Percentiles rank a stretch among this genome's conserved stretches.
Evolutionary conservation across 2,797 vertebrate genomes (phyloP).

Genomic region (Lacerta viridis): DNA sequence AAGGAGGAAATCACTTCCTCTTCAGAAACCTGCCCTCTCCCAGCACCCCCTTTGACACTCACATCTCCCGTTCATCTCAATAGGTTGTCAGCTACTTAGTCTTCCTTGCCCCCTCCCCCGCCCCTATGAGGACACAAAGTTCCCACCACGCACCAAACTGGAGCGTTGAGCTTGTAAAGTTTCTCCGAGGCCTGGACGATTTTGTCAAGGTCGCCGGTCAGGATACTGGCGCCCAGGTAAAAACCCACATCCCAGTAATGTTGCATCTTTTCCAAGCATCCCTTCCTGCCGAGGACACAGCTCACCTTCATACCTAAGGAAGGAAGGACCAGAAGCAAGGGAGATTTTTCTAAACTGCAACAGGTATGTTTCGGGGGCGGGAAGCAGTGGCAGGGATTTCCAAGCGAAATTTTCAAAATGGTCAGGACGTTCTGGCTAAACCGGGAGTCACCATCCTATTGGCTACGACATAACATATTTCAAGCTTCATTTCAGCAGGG

Average conservation of each 20-base stretch:
- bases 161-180: slow-evolving; percentile 90
- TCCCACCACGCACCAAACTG: slow-evolving; percentile 84
- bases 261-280: slow-evolving; percentile 90
- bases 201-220: slow-evolving; percentile 86
- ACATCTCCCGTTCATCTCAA: neutral
- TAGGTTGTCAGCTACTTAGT: rapidly evolving
- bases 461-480: too few relatives aligned
- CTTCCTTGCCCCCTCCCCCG: too few relatives aligned
- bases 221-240: slow-evolving; percentile 90
- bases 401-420: neutral
- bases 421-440: neutral
- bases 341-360: neutral
- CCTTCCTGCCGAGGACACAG: slow-evolving; percentile 89
- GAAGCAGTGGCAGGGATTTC: rapidly evolving
- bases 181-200: slow-evolving; percentile 91
- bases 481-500: too few relatives aligned
- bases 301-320: slow-evolving; percentile 88
- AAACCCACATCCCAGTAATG: slow-evolving; percentile 96
- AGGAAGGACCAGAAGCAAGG: neutral
- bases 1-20: neutral
- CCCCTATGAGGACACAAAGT: too few relatives aligned
- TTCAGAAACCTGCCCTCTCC: neutral
- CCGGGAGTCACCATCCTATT: too few relatives aligned
- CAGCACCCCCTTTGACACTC: neutral
- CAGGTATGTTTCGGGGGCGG: neutral